A percentile compares a stretch with the other conserved stretches of the same genome.
Conservation (phyloP, 2,113 vertebrate genomes). For the Chaetura pelagica region DNA sequence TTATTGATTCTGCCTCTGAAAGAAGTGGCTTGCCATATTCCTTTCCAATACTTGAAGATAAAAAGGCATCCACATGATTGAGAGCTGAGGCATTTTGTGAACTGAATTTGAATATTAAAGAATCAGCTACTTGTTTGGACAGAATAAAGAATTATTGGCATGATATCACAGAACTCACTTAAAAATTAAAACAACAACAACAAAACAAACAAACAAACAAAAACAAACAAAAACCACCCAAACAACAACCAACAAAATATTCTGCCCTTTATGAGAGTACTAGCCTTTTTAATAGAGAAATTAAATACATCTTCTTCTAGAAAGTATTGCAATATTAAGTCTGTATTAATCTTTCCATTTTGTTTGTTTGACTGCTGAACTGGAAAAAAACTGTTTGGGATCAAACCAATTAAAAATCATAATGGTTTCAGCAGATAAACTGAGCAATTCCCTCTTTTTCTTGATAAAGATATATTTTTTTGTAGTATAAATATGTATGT, state of each 20-base stretch:
- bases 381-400: not conserved
- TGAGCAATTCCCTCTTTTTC: not conserved
- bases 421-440: not conserved
- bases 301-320: not conserved
- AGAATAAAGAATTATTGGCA: not conserved
- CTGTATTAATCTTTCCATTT: not conserved
- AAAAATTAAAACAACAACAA: not conserved
- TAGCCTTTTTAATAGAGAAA: not conserved
- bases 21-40: not conserved
- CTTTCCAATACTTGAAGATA: not conserved
- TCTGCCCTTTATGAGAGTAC: not conserved
- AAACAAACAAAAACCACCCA: no score
- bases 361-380: not conserved
- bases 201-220: not conserved
- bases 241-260: not conserved
- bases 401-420: not conserved
- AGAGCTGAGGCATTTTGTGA: not conserved
- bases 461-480: not conserved
- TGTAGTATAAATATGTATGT: not conserved
- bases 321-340: not conserved
- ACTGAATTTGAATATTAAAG: not conserved
- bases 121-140: not conserved
- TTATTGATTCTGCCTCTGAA: not conserved
- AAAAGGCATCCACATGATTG: not conserved
- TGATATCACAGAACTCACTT: not conserved